Base-by-base conservation (phyloP, 2,888 invertebrate species). In the Chalcosyrphus nemorum region DNA sequence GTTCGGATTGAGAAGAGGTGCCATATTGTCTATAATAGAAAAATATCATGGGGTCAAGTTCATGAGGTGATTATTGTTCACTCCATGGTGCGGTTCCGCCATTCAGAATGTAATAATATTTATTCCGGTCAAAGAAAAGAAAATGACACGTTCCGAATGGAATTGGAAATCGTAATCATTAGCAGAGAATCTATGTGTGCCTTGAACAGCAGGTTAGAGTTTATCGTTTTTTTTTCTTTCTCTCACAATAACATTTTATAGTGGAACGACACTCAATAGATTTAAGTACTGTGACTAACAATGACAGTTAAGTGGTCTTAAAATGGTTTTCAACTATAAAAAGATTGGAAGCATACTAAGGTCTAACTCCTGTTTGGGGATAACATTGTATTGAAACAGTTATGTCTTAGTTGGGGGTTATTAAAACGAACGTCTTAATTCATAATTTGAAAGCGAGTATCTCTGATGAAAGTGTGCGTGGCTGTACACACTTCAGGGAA, bases 1-100 rank as follows among this genome's bases (percentile, higher is more conserved):
- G n/a, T 45, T 6, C 32, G 21, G 21, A 57, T 38, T 47, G 47
- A 38, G 65, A 66, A 61, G 56, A 66, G 66, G 56, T 68, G 82
- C 72, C 72, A 68, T 15, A 52, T 56, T 61, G 77, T 78, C 61
- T 68, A 52, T 77, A 29, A 47, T 43, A 41, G 35, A 65, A 32
- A 72, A 77, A 72, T 78, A 66, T 56, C 78, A 82, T 41, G 38
- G 50, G 82, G 77, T 82, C 82, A 82, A 82, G 82, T 82, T 72
- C 66, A 82, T 72, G 66, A 66, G 81, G 54, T 66, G 66, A 72
- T 59, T 57, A 47, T 66, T 66, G 45, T 61, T 57, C 43, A 38
- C 24, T 45, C 21, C 3, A 41, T 57, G 19, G 43, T 32, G 45
- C 19, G 2, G 19, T 19, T 19, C 17, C 45, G 50, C 50, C 50